Evolutionary conservation across 2,797 vertebrate species (phyloP).

Genomic region (Jordanella pulchra): DNA sequence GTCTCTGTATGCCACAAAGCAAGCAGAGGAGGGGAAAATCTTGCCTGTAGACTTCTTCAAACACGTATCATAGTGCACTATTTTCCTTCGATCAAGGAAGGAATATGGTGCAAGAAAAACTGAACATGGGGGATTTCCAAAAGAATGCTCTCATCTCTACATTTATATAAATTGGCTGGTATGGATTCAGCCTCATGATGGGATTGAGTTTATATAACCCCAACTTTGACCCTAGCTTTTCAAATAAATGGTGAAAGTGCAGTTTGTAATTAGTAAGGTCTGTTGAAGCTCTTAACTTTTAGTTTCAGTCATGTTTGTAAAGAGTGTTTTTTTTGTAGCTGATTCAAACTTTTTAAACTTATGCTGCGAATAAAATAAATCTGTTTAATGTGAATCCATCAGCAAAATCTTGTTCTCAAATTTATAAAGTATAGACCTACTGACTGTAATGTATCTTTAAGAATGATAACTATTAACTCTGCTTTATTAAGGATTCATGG

Average conservation of each 20-base stretch:
- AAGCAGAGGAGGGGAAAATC: slow-evolving; percentile 43
- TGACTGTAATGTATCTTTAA: background rate
- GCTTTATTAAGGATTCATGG: too few species aligned
- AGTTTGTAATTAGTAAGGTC: slow-evolving; percentile 51
- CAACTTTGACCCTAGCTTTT: slow-evolving; percentile 58
- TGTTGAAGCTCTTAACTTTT: slow-evolving; percentile 43
- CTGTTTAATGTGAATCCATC: slow-evolving; percentile 33
- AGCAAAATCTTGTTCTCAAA: background rate
- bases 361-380: slow-evolving; percentile 40
- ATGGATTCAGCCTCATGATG: slow-evolving; percentile 31
- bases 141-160: background rate
- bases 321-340: slow-evolving; percentile 4
- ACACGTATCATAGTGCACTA: slow-evolving; percentile 27
- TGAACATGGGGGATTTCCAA: slow-evolving; percentile 19
- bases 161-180: slow-evolving; percentile 18
- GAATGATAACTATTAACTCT: background rate
- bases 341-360: slow-evolving; percentile 17
- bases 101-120: too few species aligned
- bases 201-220: slow-evolving; percentile 53
- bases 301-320: slow-evolving; percentile 45
- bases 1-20: slow-evolving; percentile 45
- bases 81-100: background rate
- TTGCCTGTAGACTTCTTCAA: slow-evolving; percentile 35
- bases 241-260: slow-evolving; percentile 62
- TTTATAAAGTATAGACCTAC: background rate